These are phyloP conservation scores for Trichogramma dendrolimi DNA, from an alignment of 2,888 invertebrate species.

Conservation along the genomic window DNA sequence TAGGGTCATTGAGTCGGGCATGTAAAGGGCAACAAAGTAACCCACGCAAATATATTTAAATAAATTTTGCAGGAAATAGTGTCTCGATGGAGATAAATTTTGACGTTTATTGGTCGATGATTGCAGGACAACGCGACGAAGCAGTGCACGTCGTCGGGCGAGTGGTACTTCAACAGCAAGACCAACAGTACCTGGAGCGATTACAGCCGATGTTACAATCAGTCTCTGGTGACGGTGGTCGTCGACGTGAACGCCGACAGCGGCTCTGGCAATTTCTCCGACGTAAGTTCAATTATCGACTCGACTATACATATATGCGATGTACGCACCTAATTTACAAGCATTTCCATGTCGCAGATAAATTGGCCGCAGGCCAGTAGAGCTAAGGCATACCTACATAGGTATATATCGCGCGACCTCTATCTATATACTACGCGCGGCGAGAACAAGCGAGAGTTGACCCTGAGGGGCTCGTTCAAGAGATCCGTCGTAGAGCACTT, in stretches of 20 bases:
- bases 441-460: no score
- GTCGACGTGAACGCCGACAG: constrained; percentile 43
- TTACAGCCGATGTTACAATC: constrained; percentile 53
- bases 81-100: neutral
- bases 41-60: neutral
- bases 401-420: no score
- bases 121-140: constrained; percentile 52
- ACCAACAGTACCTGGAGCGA: constrained; percentile 54
- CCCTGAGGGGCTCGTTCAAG: no score
- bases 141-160: constrained; percentile 53
- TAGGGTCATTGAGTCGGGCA: no score
- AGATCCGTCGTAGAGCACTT: no score
- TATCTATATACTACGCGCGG: no score
- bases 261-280: constrained; percentile 36
- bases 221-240: constrained; percentile 48
- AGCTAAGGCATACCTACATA: no score
- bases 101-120: neutral
- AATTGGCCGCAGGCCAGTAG: no score
- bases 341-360: no score
- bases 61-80: neutral
- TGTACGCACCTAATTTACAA: neutral
- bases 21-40: no score
- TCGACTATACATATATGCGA: neutral
- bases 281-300: constrained; percentile 29
- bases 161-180: constrained; percentile 53